Conservation (phyloP, 2,797 vertebrate species). For the Calcarius lapponicus region DNA sequence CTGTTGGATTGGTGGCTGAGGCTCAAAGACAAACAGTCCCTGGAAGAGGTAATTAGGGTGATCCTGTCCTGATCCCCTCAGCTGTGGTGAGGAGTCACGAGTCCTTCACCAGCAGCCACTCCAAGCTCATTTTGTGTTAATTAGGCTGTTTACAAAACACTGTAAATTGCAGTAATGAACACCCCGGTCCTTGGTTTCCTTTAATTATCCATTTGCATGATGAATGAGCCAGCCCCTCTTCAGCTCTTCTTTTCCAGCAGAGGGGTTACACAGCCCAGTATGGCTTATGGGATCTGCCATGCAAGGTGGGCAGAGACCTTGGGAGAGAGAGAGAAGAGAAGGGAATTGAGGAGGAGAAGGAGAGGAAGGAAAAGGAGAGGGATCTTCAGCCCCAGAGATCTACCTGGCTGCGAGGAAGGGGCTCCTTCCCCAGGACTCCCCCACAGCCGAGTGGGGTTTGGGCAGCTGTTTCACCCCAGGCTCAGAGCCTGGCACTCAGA, state of each 20-base stretch:
- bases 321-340: neutral
- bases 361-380: neutral
- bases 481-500: fast-evolving
- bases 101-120: slow-evolving; percentile 38
- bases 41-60: slow-evolving; percentile 26
- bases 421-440: neutral
- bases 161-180: slow-evolving; percentile 39
- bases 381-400: neutral
- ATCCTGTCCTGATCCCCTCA: slow-evolving; percentile 33
- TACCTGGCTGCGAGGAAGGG: neutral
- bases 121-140: slow-evolving; percentile 47
- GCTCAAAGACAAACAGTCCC: neutral
- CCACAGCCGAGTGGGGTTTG: neutral
- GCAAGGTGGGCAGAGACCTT: neutral
- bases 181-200: neutral
- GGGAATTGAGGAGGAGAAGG: neutral
- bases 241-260: neutral
- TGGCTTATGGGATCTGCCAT: neutral
- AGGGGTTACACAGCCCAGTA: neutral
- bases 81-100: neutral
- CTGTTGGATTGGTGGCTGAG: neutral
- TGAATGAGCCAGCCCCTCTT: neutral
- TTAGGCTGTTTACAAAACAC: slow-evolving; percentile 67
- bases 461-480: neutral
- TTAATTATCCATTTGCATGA: slow-evolving; percentile 45